Evolutionary conservation across 23 tunicate species (phyloP).

Genomic region (Aplidium turbinatum): DNA sequence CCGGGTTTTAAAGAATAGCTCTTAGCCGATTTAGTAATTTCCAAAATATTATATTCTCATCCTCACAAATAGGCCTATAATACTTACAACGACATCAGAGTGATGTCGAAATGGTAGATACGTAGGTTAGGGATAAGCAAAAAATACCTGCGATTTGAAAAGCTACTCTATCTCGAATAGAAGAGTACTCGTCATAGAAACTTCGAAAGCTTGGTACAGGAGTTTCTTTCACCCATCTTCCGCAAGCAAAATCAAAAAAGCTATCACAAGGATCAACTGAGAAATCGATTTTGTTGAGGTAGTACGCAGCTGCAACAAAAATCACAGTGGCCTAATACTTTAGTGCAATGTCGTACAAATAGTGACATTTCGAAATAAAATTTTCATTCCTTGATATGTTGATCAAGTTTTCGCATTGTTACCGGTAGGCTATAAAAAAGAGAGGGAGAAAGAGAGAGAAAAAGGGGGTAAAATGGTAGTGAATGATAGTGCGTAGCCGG

Average conservation of each 20-base stretch:
- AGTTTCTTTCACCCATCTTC: constrained; percentile 80
- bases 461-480: too few relatives aligned
- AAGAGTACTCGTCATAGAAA: constrained; percentile 39
- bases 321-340: neutral
- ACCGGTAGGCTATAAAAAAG: too few relatives aligned
- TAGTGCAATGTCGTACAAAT: neutral
- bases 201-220: constrained; percentile 45
- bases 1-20: too few relatives aligned
- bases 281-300: constrained; percentile 47
- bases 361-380: neutral
- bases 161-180: constrained; percentile 57
- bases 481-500: too few relatives aligned
- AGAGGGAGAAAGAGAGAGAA: too few relatives aligned
- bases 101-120: too few relatives aligned
- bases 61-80: too few relatives aligned
- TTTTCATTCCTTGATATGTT: neutral
- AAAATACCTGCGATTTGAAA: constrained; percentile 4
- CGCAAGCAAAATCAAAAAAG: constrained; percentile 85
- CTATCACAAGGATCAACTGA: constrained; percentile 61
- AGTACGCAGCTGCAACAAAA: constrained; percentile 72
- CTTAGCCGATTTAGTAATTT: too few relatives aligned
- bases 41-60: too few relatives aligned
- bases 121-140: too few relatives aligned
- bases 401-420: neutral
- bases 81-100: too few relatives aligned